Percentiles rank a stretch among this genome's conserved stretches.
Evolutionary conservation across 2,113 vertebrate species (phyloP).

Genomic region (Corydoras maculifer): DNA sequence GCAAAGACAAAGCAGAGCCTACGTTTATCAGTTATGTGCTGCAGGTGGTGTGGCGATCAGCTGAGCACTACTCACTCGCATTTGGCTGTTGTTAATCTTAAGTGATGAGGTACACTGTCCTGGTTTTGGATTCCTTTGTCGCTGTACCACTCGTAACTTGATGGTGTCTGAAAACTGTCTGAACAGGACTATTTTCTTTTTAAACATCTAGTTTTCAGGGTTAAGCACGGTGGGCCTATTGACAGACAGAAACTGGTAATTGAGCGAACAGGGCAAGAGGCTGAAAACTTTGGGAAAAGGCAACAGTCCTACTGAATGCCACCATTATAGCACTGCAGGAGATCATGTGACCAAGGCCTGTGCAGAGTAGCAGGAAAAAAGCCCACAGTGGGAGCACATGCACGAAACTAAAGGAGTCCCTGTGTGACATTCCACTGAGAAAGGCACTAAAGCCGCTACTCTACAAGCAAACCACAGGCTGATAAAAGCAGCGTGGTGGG

Average conservation of each 20-base stretch:
- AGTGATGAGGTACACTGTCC: background rate
- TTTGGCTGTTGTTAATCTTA: no score
- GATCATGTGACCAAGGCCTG: conserved; percentile 21
- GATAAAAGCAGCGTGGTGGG: conserved; percentile 9
- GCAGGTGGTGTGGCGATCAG: conserved; percentile 6
- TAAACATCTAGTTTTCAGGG: background rate
- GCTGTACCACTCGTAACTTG: no score
- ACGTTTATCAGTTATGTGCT: conserved; percentile 10
- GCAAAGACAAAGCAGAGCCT: conserved; percentile 35
- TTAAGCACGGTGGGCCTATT: background rate
- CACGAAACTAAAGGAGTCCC: conserved; percentile 28
- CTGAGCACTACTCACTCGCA: background rate
- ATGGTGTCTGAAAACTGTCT: no score
- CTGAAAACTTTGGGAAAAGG: background rate
- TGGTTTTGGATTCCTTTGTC: background rate
- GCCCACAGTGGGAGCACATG: conserved; percentile 23
- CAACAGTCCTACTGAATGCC: background rate
- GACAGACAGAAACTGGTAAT: background rate
- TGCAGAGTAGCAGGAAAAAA: background rate
- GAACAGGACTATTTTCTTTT: no score
- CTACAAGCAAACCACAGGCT: conserved; percentile 30
- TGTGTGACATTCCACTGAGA: conserved; percentile 29
- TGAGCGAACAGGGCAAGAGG: conserved; percentile 7
- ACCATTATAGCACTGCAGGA: conserved; percentile 18
- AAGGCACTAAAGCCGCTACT: conserved; percentile 41